Conservation (phyloP, 2,113 vertebrate genomes). For the Strix uralensis region DNA sequence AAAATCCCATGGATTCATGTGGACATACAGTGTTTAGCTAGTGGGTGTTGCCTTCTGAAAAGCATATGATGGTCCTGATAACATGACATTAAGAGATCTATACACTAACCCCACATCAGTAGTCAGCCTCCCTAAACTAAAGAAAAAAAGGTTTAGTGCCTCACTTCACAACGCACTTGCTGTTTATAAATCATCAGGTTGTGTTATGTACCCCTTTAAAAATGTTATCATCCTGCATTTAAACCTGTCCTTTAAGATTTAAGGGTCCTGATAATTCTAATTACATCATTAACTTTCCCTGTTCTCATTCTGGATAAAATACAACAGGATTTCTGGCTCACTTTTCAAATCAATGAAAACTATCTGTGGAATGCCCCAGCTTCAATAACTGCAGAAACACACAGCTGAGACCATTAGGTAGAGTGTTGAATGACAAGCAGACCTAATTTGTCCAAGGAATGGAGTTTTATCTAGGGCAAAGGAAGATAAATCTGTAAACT, state of each 20-base stretch:
- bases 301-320: conserved; percentile 35
- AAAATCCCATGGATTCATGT: not conserved
- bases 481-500: conserved; percentile 43
- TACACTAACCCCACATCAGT: not conserved
- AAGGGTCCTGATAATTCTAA: conserved; percentile 58
- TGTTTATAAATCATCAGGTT: not conserved
- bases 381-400: conserved; percentile 26
- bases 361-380: conserved; percentile 35
- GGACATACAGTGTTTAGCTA: not conserved
- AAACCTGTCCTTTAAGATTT: conserved; percentile 57
- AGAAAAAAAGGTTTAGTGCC: not conserved
- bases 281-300: conserved; percentile 67
- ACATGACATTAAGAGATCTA: not conserved
- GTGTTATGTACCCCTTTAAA: conserved; percentile 25
- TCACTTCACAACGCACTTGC: not conserved
- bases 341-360: conserved; percentile 43
- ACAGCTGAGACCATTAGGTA: conserved; percentile 51
- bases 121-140: not conserved
- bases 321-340: conserved; percentile 43
- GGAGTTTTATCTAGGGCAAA: conserved; percentile 50
- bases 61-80: not conserved
- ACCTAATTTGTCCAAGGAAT: conserved; percentile 63
- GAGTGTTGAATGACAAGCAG: conserved; percentile 64
- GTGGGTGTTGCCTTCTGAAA: not conserved
- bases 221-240: conserved; percentile 59